Conservation (phyloP, 2,797 vertebrate genomes). For the Euthynnus affinis region DNA sequence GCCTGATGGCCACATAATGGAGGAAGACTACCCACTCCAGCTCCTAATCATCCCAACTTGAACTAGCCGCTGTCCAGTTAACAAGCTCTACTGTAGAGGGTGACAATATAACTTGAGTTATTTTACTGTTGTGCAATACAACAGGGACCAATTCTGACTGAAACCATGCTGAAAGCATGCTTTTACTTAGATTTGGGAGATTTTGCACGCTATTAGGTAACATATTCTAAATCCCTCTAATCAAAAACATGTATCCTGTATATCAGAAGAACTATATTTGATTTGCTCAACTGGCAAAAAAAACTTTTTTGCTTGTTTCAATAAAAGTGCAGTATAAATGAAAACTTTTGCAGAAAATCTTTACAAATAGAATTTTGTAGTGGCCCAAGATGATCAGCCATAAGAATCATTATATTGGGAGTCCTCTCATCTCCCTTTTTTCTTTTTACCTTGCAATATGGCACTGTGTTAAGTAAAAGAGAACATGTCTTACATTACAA, state of each 20-base stretch:
- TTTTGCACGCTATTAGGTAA: constrained; percentile 54
- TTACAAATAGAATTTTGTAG: constrained; percentile 69
- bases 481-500: constrained; percentile 75
- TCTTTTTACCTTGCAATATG: constrained; percentile 57
- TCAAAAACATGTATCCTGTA: constrained; percentile 60
- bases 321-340: constrained; percentile 64
- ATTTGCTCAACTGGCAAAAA: constrained; percentile 59
- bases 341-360: constrained; percentile 64
- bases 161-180: constrained; percentile 79
- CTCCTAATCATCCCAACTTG: constrained; percentile 68
- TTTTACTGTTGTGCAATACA: constrained; percentile 82
- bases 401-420: constrained; percentile 38
- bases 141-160: constrained; percentile 85
- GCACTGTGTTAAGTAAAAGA: constrained; percentile 66
- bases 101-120: constrained; percentile 71
- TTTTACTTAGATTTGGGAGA: constrained; percentile 69
- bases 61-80: constrained; percentile 72
- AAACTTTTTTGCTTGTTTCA: constrained; percentile 61
- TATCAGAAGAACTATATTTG: constrained; percentile 65
- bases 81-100: constrained; percentile 67
- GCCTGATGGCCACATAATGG: constrained; percentile 68
- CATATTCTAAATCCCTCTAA: constrained; percentile 61
- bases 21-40: constrained; percentile 54
- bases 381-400: constrained; percentile 53
- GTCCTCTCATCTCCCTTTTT: constrained; percentile 34